These are phyloP conservation scores for Furcifer pardalis DNA, from an alignment of 2,797 vertebrate genomes.

Conservation along the genomic window DNA sequence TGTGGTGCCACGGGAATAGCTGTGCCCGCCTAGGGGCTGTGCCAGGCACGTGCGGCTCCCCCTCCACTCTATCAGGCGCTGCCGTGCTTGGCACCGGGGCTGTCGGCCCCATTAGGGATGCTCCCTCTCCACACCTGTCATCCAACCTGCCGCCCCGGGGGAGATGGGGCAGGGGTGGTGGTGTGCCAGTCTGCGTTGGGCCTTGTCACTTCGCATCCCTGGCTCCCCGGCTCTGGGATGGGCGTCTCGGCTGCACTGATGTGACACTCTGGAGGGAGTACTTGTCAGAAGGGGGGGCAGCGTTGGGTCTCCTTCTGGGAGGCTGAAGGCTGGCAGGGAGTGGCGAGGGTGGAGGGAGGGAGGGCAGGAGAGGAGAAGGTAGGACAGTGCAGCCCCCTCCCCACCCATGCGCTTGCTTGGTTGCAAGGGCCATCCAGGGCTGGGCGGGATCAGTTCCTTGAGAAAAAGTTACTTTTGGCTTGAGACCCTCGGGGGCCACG, in stretches of 20 bases:
- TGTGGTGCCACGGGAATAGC: neutral
- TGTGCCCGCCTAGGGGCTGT: neutral
- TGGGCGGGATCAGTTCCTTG: too few relatives aligned
- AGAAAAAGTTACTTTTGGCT: too few relatives aligned
- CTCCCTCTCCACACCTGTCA: neutral
- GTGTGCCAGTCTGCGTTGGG: slow-evolving; percentile 11
- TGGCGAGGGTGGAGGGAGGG: too few relatives aligned
- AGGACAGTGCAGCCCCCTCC: neutral
- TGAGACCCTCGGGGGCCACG: too few relatives aligned
- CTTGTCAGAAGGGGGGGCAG: neutral
- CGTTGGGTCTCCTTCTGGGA: neutral
- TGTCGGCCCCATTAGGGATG: neutral
- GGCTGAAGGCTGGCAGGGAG: neutral
- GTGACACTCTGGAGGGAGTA: neutral
- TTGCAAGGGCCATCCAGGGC: too few relatives aligned
- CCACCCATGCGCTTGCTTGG: neutral
- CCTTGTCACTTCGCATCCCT: slow-evolving; percentile 16
- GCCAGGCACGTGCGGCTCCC: neutral
- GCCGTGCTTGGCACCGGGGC: neutral
- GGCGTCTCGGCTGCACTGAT: neutral
- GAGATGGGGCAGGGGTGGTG: neutral
- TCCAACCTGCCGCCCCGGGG: slow-evolving; percentile 17
- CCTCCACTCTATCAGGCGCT: neutral
- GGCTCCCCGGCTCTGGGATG: neutral
- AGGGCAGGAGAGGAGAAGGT: neutral